These are phyloP conservation scores for Amaurobius ferox DNA, from an alignment of 2,888 invertebrate species.

Conservation along the genomic window DNA sequence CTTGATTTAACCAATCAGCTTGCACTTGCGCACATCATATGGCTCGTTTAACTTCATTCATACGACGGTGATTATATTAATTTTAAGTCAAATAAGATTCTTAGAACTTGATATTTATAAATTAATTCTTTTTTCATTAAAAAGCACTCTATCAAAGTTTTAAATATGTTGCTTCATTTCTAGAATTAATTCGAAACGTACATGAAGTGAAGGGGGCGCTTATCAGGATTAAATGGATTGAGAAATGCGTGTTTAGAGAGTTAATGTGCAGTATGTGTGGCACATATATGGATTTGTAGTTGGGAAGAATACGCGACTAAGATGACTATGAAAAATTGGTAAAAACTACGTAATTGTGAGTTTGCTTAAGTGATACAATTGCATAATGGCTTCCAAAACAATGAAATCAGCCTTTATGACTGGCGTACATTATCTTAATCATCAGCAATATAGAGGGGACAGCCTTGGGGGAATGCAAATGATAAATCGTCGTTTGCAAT, in stretches of 20 bases:
- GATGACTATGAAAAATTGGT: not conserved
- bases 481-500: slow-evolving; percentile 58
- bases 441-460: slow-evolving; percentile 47
- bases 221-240: not conserved
- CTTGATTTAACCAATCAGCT: too few species aligned
- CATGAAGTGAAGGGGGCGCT: slow-evolving; percentile 14
- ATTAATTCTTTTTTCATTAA: too few species aligned
- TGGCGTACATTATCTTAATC: slow-evolving; percentile 59
- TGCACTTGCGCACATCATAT: too few species aligned
- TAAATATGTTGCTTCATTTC: too few species aligned
- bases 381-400: slow-evolving; percentile 19
- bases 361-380: not conserved
- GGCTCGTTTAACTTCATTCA: too few species aligned
- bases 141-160: too few species aligned
- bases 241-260: not conserved
- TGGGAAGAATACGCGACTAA: too few species aligned
- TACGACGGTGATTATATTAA: too few species aligned
- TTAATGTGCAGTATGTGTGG: slow-evolving; percentile 12
- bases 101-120: too few species aligned
- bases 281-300: not conserved
- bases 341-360: not conserved
- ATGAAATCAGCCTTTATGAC: slow-evolving; percentile 32
- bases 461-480: slow-evolving; percentile 21
- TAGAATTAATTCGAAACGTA: too few species aligned
- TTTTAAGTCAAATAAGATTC: too few species aligned